Percentiles rank a stretch among this genome's conserved stretches.
Conservation (phyloP, 2,113 vertebrate species). For the Rhinolophus sinicus region DNA sequence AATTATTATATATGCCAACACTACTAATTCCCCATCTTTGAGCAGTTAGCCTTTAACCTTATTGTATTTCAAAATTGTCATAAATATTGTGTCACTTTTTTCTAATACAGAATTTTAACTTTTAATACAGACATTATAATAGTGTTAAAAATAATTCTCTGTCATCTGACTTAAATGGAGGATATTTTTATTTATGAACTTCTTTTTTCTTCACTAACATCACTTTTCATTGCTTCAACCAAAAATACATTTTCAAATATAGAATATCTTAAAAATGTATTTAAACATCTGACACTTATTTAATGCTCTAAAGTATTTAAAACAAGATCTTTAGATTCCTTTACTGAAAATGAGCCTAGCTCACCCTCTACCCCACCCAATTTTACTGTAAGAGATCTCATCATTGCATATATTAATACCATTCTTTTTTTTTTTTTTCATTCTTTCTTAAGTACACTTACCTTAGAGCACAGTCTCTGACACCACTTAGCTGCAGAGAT, state of each 20-base stretch:
- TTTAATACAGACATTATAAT: neutral
- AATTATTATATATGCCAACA: neutral
- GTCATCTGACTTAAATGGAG: neutral
- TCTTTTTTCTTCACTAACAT: neutral
- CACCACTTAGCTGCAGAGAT: neutral
- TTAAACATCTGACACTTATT: too few relatives aligned
- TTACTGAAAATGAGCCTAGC: too few relatives aligned
- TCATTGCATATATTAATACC: too few relatives aligned
- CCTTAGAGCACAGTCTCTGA: too few relatives aligned
- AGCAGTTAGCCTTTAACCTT: neutral
- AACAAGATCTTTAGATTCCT: too few relatives aligned
- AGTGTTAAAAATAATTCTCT: neutral
- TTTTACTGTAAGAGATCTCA: neutral
- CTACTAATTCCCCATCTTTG: neutral
- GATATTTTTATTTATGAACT: neutral
- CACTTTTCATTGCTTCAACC: neutral
- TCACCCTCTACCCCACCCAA: neutral
- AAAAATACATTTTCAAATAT: neutral
- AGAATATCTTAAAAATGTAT: neutral
- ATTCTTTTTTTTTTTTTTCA: too few relatives aligned
- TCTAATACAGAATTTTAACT: neutral
- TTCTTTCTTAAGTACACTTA: neutral
- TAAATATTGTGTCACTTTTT: neutral
- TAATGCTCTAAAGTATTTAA: too few relatives aligned
- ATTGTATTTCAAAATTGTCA: neutral